Evolutionary conservation across 2,113 vertebrate species (phyloP), one percentile per base, ranked within the genome.

Genomic region (Candoia aspera): DNA sequence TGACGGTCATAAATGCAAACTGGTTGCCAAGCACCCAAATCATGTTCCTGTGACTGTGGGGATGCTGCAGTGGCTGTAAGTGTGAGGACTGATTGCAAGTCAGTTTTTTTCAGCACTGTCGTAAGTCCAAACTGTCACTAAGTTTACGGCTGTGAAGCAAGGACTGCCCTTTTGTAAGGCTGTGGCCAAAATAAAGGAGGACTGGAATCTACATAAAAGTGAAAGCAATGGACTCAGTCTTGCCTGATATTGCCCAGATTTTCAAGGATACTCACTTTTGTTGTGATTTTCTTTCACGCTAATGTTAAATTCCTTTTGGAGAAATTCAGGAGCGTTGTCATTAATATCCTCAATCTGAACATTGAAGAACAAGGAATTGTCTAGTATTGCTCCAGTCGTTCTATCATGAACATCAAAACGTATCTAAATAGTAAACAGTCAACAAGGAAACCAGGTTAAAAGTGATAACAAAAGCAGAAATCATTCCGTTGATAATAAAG

Each of bases 341-440:
- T 99, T 99, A 88, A 97, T 92, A 85, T 99, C 98, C 6, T 90
- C 90, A 92, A 99, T 84, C 4, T 95, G 95, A 4, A 99, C 92
- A 17, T 96, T 97, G 97, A 99, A 98, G 59, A 97, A 91, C 1
- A 99, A 95, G 21, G 97, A 96, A 6, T 0, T 93, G 93, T 98
- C 98, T 33, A 98, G 11, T 0, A 0, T 0, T 0, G 2, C 0
- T 0, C 13, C 57, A 0, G 95, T 97, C 0, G 0, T 15, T 90
- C 11, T 93, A 59, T 96, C 3, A 1, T 58, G 26, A 15, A 97
- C 92, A 89, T 98, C 95, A 87, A 98, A 98, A 59, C 93, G 93
- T 89, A 99, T 96, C 98, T 98, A 54, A 42, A 86, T 33, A 91
- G 73, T 26, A 90, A 73, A 93, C 0, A 91, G n/a, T 26, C 0